Evolutionary conservation across 2,797 vertebrate genomes (phyloP), one percentile per base, ranked within the genome.

Genomic region (Sciurus vulgaris): DNA sequence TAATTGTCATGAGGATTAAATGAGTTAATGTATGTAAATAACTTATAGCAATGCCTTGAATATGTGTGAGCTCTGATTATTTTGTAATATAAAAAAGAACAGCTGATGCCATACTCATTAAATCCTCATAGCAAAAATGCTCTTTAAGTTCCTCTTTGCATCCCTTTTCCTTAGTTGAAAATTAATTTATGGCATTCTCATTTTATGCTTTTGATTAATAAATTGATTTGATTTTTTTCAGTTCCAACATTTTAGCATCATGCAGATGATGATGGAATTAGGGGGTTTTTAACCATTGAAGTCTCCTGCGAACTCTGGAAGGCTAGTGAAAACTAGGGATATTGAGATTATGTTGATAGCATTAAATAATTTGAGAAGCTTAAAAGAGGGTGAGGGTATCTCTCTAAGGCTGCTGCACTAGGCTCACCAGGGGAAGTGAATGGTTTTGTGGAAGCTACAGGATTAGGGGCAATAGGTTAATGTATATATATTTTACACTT

Each of bases 131-230:
- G 41, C 67, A 95, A 93, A 96, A 84, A 56, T 28, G 6, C 12
- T 93, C 33, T 91, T 61, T 81, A 65, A 24, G 33, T 91, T 96
- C 56, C 17, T 95, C 35, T 33, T 73, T 56, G 63, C 28, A 18
- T 85, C 47, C 38, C 78, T 93, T 95, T 70, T 86, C 77, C 44
- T 65, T 90, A 83, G 69, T 70, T 90, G 70, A 84, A 85, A 94
- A 94, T 89, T 41, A 95, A 14, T 73, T 93, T 92, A 76, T 8
- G 41, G 7, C 83, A 86, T 33, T 96, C n/a, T 96, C 24, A 79
- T 47, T 90, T 90, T 85, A 54, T 89, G 30, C 20, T 91, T 96
- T 73, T 92, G 30, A 30, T 95, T 51, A 85, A 84, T 94, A 95
- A 59, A 84, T 78, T 85, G 54, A 96, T 86, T 94, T 69, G 33